Evolutionary conservation across 2,888 invertebrate genomes (phyloP).

Genomic region (Metacarcinus magister): DNA sequence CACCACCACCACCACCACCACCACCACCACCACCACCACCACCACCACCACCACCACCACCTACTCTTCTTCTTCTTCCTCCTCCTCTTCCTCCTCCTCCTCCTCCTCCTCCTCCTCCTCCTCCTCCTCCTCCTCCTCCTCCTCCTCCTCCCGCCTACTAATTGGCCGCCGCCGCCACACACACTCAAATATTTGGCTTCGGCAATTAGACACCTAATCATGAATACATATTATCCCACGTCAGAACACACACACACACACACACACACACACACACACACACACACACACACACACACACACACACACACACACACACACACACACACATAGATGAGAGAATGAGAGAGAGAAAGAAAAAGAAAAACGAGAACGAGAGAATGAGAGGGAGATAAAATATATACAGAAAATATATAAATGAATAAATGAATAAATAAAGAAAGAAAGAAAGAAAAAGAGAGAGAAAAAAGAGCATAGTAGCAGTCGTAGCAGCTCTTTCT

Average conservation of each 20-base stretch:
- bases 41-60: not conserved
- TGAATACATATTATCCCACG: slow-evolving; percentile 29
- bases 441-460: not conserved
- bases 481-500: not conserved
- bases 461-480: not conserved
- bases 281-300: slow-evolving; percentile 47
- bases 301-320: slow-evolving; percentile 37
- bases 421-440: no score
- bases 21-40: not conserved
- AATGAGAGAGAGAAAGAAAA: no score
- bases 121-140: not conserved
- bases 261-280: slow-evolving; percentile 48
- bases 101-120: not conserved
- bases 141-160: not conserved
- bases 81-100: not conserved
- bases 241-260: slow-evolving; percentile 22
- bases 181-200: slow-evolving; percentile 34
- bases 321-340: not conserved
- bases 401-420: no score
- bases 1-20: not conserved
- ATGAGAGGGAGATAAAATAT: not conserved
- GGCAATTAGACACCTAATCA: slow-evolving; percentile 48
- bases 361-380: no score
- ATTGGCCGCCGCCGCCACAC: slow-evolving; percentile 17
- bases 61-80: not conserved